Conservation (phyloP, 2,113 vertebrate species). For the Boulengeromyrus knoepffleri region DNA sequence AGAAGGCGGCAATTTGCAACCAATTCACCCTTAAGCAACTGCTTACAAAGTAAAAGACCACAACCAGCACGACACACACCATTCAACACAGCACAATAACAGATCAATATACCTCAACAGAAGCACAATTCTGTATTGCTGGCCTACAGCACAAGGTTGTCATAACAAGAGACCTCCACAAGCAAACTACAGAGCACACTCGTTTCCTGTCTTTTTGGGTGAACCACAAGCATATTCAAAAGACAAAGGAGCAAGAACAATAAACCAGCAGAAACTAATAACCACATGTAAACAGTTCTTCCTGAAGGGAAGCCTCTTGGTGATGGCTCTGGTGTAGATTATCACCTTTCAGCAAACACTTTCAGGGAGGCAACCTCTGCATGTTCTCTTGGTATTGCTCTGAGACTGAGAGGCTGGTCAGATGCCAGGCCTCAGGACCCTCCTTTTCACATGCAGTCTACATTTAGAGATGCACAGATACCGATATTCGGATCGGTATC, state of each 20-base stretch:
- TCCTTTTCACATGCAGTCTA: background rate
- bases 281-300: background rate
- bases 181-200: background rate
- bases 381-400: background rate
- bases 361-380: background rate
- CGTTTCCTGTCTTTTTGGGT: background rate
- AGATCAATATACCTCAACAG: background rate
- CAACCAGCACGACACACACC: background rate
- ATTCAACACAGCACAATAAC: background rate
- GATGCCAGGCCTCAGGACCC: background rate
- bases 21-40: background rate
- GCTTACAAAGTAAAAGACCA: background rate
- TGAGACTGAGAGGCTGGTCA: background rate
- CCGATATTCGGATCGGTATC: no score
- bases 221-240: background rate
- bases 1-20: background rate
- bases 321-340: background rate
- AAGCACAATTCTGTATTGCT: background rate
- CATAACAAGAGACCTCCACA: background rate
- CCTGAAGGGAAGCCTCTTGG: background rate
- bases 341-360: background rate
- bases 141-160: background rate
- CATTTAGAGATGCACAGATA: background rate
- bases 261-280: background rate
- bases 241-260: background rate